Conservation (phyloP, 1,140 invertebrate genomes). For the Formica exsecta region DNA sequence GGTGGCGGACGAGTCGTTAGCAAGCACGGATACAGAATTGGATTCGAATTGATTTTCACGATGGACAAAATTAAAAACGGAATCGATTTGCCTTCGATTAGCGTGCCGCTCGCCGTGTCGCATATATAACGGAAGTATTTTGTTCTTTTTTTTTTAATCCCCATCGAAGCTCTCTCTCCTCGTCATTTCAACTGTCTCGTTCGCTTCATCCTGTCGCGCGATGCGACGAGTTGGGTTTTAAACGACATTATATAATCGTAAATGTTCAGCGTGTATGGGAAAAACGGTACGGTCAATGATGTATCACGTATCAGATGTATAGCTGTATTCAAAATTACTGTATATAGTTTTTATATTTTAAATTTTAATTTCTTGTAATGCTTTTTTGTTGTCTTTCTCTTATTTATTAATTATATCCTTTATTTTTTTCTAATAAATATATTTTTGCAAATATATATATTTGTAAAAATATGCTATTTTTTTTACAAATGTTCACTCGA, state of each 20-base stretch:
- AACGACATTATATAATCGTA: slow-evolving; percentile 1
- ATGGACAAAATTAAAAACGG: slow-evolving; percentile 66
- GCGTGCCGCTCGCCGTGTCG: slow-evolving; percentile 32
- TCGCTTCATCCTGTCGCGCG: slow-evolving; percentile 7
- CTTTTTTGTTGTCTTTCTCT: neutral
- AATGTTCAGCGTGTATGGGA: neutral
- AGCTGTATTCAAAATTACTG: neutral
- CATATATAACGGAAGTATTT: neutral
- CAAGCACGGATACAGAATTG: slow-evolving; percentile 62
- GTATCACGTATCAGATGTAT: neutral
- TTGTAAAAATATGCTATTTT: neutral
- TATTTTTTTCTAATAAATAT: neutral
- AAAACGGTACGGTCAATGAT: neutral
- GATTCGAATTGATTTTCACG: slow-evolving; percentile 70
- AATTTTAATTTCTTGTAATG: neutral
- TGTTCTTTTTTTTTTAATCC: neutral
- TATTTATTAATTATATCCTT: neutral
- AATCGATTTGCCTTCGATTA: slow-evolving; percentile 74
- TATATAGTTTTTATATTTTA: neutral
- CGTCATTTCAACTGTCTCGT: neutral
- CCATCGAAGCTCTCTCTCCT: neutral
- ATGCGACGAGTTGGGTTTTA: neutral
- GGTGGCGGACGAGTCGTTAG: slow-evolving; percentile 62
- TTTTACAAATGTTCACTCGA: neutral
- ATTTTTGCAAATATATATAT: too few species aligned